phyloP scores from a whole-genome alignment of 2,113 vertebrate species.

The Psettodes erumei region DNA sequence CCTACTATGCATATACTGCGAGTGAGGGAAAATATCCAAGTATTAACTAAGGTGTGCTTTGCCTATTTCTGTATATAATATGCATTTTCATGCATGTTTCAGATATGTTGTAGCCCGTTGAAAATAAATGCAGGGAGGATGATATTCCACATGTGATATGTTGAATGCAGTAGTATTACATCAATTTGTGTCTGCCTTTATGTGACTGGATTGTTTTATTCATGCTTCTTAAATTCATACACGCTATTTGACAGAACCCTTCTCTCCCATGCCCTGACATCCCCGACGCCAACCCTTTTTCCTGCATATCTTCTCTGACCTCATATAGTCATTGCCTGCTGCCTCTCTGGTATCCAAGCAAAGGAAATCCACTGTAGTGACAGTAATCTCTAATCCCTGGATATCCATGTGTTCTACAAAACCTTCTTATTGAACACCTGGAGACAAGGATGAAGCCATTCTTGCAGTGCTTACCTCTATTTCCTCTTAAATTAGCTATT shows the following conservation, averaged over 20 bases:
- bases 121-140: not conserved
- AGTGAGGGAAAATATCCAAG: not conserved
- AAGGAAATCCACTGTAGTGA: constrained; percentile 53
- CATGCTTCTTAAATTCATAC: not conserved
- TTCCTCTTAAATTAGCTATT: constrained; percentile 57
- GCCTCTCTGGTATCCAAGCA: constrained; percentile 19
- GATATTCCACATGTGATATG: not conserved
- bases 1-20: not conserved
- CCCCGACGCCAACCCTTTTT: not conserved
- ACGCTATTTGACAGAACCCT: not conserved
- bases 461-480: constrained; percentile 33
- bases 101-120: not conserved
- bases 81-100: not conserved
- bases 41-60: not conserved
- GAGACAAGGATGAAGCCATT: constrained; percentile 44
- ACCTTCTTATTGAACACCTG: constrained; percentile 53
- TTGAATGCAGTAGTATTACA: not conserved
- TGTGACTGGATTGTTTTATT: not conserved
- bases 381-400: constrained; percentile 59
- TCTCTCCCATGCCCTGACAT: too few relatives aligned
- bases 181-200: not conserved
- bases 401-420: constrained; percentile 51
- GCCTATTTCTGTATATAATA: not conserved
- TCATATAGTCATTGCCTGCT: constrained; percentile 20
- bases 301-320: constrained; percentile 15